These are phyloP conservation scores for Sphaeridia pumilis DNA, from an alignment of 2,888 invertebrate genomes.

Conservation along the genomic window DNA sequence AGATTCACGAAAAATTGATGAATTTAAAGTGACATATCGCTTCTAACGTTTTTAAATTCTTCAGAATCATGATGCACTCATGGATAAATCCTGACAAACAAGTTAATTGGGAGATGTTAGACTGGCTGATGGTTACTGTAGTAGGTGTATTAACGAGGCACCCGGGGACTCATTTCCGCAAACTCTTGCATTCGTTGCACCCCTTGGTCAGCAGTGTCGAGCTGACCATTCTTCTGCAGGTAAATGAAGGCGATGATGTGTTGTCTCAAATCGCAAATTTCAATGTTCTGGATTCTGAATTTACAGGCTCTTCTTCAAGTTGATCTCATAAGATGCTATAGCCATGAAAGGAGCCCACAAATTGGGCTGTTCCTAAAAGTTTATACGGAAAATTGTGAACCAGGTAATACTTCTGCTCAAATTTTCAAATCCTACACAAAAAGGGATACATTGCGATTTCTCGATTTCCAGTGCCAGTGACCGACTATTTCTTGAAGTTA, in stretches of 20 bases:
- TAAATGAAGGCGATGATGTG: too few species aligned
- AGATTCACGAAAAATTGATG: not conserved
- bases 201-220: slow-evolving; percentile 19
- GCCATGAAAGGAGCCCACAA: too few species aligned
- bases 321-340: too few species aligned
- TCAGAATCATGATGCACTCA: slow-evolving; percentile 19
- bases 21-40: not conserved
- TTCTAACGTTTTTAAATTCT: not conserved
- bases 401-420: too few species aligned
- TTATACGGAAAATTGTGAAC: too few species aligned
- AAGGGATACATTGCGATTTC: too few species aligned
- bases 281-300: too few species aligned
- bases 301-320: too few species aligned
- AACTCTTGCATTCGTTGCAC: slow-evolving; percentile 8
- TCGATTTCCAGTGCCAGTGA: slow-evolving; percentile 2
- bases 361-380: too few species aligned
- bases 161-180: slow-evolving; percentile 11
- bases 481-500: slow-evolving; percentile 14
- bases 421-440: too few species aligned
- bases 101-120: slow-evolving; percentile 21
- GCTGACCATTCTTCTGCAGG: slow-evolving; percentile 14
- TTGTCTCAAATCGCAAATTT: too few species aligned
- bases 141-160: slow-evolving; percentile 19
- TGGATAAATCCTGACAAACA: slow-evolving; percentile 19
- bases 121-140: slow-evolving; percentile 13